Percentiles rank a stretch among this genome's conserved stretches.
Evolutionary conservation across 2,113 vertebrate genomes (phyloP).

Genomic region (Lampris megalopsis): DNA sequence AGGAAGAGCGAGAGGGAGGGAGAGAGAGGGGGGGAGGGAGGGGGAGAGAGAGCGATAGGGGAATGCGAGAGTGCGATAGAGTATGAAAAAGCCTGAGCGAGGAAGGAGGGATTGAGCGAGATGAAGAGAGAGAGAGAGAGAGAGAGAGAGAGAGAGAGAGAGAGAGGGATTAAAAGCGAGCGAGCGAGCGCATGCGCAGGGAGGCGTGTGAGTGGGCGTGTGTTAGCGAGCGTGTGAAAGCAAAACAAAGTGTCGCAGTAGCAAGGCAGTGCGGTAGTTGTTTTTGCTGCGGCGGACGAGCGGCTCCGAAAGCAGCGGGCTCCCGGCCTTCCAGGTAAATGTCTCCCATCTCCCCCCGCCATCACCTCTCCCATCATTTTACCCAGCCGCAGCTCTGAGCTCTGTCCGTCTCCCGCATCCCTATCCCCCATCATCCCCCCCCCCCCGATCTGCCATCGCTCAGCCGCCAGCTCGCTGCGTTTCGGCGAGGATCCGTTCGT

Average conservation of each 20-base stretch:
- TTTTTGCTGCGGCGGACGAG: constrained; percentile 8
- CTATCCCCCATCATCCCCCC: constrained; percentile 3
- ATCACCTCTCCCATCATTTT: constrained; percentile 1
- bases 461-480: not conserved
- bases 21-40: constrained; percentile 12
- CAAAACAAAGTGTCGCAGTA: constrained; percentile 83
- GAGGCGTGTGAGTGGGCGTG: constrained; percentile 50
- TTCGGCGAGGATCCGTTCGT: not conserved
- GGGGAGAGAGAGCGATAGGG: constrained; percentile 32
- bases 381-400: constrained; percentile 1
- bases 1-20: constrained; percentile 29
- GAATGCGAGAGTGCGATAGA: constrained; percentile 44
- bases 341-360: constrained; percentile 2
- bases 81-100: constrained; percentile 51
- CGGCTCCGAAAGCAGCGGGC: constrained; percentile 18
- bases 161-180: constrained; percentile 53
- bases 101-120: constrained; percentile 58
- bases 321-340: constrained; percentile 71
- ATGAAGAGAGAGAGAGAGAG: constrained; percentile 55
- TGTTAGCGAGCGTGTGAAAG: constrained; percentile 58
- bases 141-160: constrained; percentile 36
- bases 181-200: constrained; percentile 70
- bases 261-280: constrained; percentile 73
- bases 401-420: not conserved
- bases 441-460: not conserved